Evolutionary conservation across 2,888 invertebrate species (phyloP), one percentile per base, ranked within the genome.

Genomic region (Leptinotarsa rubiginosa): DNA sequence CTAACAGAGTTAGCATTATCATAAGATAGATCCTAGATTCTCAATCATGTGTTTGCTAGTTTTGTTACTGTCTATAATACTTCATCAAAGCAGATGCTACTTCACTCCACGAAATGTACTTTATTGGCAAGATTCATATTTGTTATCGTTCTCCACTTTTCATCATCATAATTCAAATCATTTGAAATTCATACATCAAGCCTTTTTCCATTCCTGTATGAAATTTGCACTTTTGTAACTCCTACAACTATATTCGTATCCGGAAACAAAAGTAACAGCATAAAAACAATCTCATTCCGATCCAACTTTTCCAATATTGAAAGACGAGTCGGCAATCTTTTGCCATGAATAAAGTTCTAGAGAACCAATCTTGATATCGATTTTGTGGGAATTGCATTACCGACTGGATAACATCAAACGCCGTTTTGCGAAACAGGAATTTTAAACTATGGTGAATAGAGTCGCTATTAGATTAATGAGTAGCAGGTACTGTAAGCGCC

Each of bases 231-330:
- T 50, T 3, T 50, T 50, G 15, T 7, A 50, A 50, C 50, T 50
- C 5, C 4, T 50, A 16, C 50, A 50, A 5, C 50, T 50, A 41
- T 50, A 3, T 16, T 13, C n/a, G 0, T 13, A 16, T 15, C 10
- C 12, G 2, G 41, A 41, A 12, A 16, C n/a, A n/a, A 50, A 50
- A 15, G 50, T 16, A 1, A 16, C 50, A 15, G 15, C 4, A 5
- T 15, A n/a, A 16, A 15, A 50, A 50, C 50, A 16, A 50, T n/a
- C n/a, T 5, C 4, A 15, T 50, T 4, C 4, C 15, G 16, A 50
- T 50, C n/a, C 50, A 50, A 50, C 16, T 50, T 50, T n/a, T n/a
- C 50, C n/a, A 50, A 50, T 50, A 50, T 50, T 50, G 50, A 50
- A 50, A 50, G 15, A 50, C 50, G 50, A 50, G 50, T 50, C n/a